phyloP scores from a whole-genome alignment of 2,113 vertebrate species.

The Pantherophis guttatus region DNA sequence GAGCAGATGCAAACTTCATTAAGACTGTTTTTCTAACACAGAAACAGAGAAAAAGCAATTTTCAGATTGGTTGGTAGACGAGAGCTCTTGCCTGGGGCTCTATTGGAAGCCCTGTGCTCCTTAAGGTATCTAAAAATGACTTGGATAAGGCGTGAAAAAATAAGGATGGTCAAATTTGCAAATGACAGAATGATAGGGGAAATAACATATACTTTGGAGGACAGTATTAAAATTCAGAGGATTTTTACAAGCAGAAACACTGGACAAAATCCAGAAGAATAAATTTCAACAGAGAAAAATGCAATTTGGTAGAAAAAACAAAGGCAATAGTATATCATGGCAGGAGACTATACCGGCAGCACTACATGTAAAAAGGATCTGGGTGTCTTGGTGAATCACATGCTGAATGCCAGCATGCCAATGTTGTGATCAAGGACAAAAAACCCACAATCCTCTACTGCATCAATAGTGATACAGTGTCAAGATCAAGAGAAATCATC shows the following conservation, averaged over 20 bases:
- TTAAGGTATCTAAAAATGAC: background rate
- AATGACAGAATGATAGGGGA: background rate
- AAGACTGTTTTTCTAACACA: background rate
- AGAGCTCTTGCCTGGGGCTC: background rate
- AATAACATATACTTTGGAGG: background rate
- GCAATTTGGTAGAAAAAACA: background rate
- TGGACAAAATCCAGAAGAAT: background rate
- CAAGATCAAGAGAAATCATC: background rate
- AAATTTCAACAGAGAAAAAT: background rate
- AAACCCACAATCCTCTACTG: background rate
- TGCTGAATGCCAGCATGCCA: background rate
- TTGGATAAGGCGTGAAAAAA: background rate
- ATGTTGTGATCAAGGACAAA: background rate
- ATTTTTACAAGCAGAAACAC: background rate
- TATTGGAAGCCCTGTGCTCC: background rate
- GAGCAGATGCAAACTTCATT: background rate
- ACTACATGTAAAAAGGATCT: background rate
- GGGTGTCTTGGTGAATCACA: background rate
- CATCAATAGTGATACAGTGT: background rate
- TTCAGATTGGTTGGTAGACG: background rate
- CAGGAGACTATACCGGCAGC: background rate
- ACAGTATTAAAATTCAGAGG: background rate
- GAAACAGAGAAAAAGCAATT: background rate
- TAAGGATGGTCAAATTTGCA: background rate
- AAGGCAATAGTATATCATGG: background rate